Evolutionary conservation across 2,888 invertebrate genomes (phyloP), one percentile per base, ranked within the genome.

Genomic region (Netelia fuscicornis): DNA sequence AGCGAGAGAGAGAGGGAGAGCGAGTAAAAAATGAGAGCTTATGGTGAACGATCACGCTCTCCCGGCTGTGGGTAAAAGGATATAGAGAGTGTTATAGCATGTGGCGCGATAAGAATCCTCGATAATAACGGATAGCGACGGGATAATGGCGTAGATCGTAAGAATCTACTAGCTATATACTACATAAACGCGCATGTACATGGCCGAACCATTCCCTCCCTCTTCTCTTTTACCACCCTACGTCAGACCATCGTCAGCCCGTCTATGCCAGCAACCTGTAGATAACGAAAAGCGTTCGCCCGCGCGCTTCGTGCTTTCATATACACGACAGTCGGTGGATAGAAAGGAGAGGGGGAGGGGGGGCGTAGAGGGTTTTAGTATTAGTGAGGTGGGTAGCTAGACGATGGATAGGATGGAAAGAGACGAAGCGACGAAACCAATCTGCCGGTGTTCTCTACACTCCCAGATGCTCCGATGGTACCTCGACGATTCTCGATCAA

Each of bases 111-210:
- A 76, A 80, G 76, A 80, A 65, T 65, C 58, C 58, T 80, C 83
- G 79, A 80, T 84, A 84, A 84, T 80, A 84, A 84, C 48, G 80
- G 71, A 84, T 76, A 72, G 65, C 58, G 70, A 30, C 48, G 30
- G 74, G 75, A 71, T 80, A 84, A 84, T 76, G 83, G 75, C 71
- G 58, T 71, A 65, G 76, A 81, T 78, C 72, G 68, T 74, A 81
- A 81, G 81, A 81, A 81, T 77, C 72, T 77, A 62, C 54, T 23
- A 30, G 58, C 30, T 62, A 54, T 72, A 68, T 60, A 65, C 56
- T 25, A 8, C 11, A 23, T 6, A 23, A 30, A 52, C 30, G 30
- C 5, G 37, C 37, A 37, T 37, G 37, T 37, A 37, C 37, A 37
- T 37, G 37, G 37, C 37, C 37, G 37, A 37, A 37, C 37, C 37